Base-by-base conservation (phyloP, 1,140 invertebrate genomes). In the Drosophila suzukii region DNA sequence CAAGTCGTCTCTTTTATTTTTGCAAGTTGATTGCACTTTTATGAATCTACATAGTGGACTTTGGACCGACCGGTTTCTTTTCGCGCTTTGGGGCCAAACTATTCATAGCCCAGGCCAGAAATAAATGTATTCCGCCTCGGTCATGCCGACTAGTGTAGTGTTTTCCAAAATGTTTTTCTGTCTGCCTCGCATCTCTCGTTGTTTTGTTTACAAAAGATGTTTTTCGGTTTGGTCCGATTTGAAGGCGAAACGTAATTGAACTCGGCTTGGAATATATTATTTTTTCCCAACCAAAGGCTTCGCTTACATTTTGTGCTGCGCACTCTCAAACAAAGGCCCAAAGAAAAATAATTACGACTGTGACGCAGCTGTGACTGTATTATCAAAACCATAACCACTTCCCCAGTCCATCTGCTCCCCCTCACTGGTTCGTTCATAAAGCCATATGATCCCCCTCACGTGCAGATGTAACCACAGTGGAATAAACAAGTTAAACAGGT, bases 21-120 rank as follows among this genome's bases (percentile, higher is more conserved):
- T 46, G 49, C 56, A 60, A 86, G 83, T 86, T 80, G 81, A 82
- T 71, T 86, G 88, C 80, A 88, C 81, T 89, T 75, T 80, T 74
- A 67, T 77, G 66, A 39, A 39, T 66, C 72, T 47, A 43, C 59
- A 66, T 38, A n/a, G 51, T 88, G 83, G 83, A 86, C 83, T 86
- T 86, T 86, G 83, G 55, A 62, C 71, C 34, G 56, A 43, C 55
- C 50, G 66, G 56, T 51, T 74, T 62, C 62, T 53, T 27, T 77
- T 41, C 57, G 70, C 81, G 46, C 70, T 71, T 75, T 51, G 49
- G 38, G 58, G 56, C 47, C 47, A 59, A 76, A 73, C 72, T 86
- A 86, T 83, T 66, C 65, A 79, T 88, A 82, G 65, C 24, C 11
- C 50, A 30, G 44, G 61, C 61, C 75, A 67, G 57, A 75, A 59